phyloP scores from a whole-genome alignment of 2,888 invertebrate genomes.

The Macroteleia sp. region DNA sequence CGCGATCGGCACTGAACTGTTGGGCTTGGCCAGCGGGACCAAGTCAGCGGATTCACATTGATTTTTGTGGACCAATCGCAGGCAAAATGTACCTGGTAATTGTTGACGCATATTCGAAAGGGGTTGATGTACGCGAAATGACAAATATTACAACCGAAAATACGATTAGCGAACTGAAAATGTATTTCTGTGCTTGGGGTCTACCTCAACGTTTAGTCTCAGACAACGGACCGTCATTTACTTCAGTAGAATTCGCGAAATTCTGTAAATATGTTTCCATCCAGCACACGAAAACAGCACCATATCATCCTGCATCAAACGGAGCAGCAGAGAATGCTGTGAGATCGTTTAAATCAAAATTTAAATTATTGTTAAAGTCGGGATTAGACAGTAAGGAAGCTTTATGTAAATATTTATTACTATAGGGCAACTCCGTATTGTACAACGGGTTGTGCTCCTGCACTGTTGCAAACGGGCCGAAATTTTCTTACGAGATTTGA shows the following conservation, averaged over 20 bases:
- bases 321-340: conserved; percentile 63
- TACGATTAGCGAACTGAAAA: conserved; percentile 53
- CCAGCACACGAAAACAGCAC: conserved; percentile 1
- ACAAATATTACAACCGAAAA: conserved; percentile 36
- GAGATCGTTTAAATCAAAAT: conserved; percentile 58
- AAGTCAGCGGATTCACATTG: conserved; percentile 57
- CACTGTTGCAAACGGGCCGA: conserved; percentile 47
- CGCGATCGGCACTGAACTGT: conserved; percentile 43
- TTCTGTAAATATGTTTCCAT: not conserved
- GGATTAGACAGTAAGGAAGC: conserved; percentile 29
- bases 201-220: conserved; percentile 57
- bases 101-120: too few species aligned
- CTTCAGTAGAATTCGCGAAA: conserved; percentile 8
- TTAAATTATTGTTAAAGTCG: conserved; percentile 39
- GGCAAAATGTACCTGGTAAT: conserved; percentile 66
- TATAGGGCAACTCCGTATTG: conserved; percentile 61
- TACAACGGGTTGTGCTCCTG: conserved; percentile 58
- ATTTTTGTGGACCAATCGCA: conserved; percentile 62
- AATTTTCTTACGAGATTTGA: conserved; percentile 55
- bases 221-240: conserved; percentile 60
- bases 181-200: conserved; percentile 64
- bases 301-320: too few species aligned
- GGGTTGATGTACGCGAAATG: conserved; percentile 64
- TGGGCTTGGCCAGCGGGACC: conserved; percentile 66
- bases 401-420: conserved; percentile 61